A percentile compares a stretch with the other conserved stretches of the same genome.
These are phyloP conservation scores for Synanthedon tipuliformis DNA, from an alignment of 2,888 invertebrate genomes.

Conservation along the genomic window DNA sequence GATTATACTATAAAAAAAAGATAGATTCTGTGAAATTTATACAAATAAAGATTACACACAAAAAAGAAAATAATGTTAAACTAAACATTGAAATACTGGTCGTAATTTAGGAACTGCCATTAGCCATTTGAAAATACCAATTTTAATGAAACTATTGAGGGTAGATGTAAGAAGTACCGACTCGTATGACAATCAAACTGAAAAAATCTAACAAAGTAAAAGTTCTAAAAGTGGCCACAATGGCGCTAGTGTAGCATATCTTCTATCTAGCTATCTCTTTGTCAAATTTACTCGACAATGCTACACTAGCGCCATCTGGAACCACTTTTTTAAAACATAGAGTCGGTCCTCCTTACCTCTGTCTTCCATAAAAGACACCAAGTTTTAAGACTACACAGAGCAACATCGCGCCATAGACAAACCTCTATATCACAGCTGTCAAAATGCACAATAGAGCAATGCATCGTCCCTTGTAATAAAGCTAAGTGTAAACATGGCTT, in stretches of 20 bases:
- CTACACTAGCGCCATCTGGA: too few relatives aligned
- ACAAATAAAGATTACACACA: conserved; percentile 4
- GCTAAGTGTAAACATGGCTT: conserved; percentile 59
- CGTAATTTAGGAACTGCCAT: conserved; percentile 64
- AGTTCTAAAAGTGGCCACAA: neutral
- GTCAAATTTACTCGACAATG: too few relatives aligned
- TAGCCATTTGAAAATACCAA: conserved; percentile 35
- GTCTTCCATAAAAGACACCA: too few relatives aligned
- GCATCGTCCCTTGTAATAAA: conserved; percentile 56
- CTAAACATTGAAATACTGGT: conserved; percentile 54
- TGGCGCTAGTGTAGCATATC: too few relatives aligned
- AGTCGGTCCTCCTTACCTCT: too few relatives aligned
- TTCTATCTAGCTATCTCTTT: too few relatives aligned
- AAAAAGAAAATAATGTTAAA: conserved; percentile 11
- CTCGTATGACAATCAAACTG: too few relatives aligned
- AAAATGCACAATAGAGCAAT: conserved; percentile 56
- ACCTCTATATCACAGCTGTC: conserved; percentile 65
- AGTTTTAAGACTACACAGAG: neutral
- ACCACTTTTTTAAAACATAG: too few relatives aligned
- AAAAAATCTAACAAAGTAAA: too few relatives aligned
- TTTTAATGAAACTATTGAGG: conserved; percentile 7
- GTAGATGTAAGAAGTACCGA: too few relatives aligned
- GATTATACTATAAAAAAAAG: conserved; percentile 22
- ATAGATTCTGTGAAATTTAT: conserved; percentile 23
- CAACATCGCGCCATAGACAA: conserved; percentile 46